Percentiles rank a stretch among this genome's conserved stretches.
phyloP scores from a whole-genome alignment of 2,888 invertebrate genomes.

The Choreutis nemorana region DNA sequence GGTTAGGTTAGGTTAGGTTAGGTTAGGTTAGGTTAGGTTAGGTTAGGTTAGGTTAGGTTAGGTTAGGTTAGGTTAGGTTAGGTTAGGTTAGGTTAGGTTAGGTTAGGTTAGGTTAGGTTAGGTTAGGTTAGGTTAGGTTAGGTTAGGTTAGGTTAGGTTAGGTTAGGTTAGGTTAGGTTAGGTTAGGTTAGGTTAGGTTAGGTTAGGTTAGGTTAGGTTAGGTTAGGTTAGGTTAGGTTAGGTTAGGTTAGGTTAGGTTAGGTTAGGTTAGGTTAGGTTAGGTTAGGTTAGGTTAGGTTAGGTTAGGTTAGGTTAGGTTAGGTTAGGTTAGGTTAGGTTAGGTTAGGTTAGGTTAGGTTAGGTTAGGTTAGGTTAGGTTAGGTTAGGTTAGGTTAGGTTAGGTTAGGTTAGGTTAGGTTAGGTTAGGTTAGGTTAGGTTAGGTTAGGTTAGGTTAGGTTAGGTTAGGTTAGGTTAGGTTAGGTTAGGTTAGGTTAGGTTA shows the following conservation, averaged over 20 bases:
- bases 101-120: slow-evolving; percentile 3
- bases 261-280: slow-evolving; percentile 4
- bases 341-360: slow-evolving; percentile 2
- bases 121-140: slow-evolving; percentile 3
- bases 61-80: slow-evolving; percentile 5
- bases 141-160: slow-evolving; percentile 3
- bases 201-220: slow-evolving; percentile 2
- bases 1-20: slow-evolving; percentile 1
- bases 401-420: slow-evolving; percentile 3
- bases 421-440: slow-evolving; percentile 2
- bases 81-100: slow-evolving; percentile 3
- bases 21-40: slow-evolving; percentile 3
- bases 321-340: slow-evolving; percentile 4
- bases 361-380: slow-evolving; percentile 3
- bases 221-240: slow-evolving; percentile 3
- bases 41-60: slow-evolving; percentile 4
- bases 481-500: slow-evolving; percentile 3
- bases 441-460: slow-evolving; percentile 1
- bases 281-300: slow-evolving; percentile 4
- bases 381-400: slow-evolving; percentile 3
- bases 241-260: slow-evolving; percentile 4
- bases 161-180: slow-evolving; percentile 2
- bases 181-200: slow-evolving; percentile 1
- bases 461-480: slow-evolving; percentile 3
- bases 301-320: slow-evolving; percentile 5